These are phyloP conservation scores for Sphecodes monilicornis DNA, from an alignment of 2,888 invertebrate species.

Conservation along the genomic window DNA sequence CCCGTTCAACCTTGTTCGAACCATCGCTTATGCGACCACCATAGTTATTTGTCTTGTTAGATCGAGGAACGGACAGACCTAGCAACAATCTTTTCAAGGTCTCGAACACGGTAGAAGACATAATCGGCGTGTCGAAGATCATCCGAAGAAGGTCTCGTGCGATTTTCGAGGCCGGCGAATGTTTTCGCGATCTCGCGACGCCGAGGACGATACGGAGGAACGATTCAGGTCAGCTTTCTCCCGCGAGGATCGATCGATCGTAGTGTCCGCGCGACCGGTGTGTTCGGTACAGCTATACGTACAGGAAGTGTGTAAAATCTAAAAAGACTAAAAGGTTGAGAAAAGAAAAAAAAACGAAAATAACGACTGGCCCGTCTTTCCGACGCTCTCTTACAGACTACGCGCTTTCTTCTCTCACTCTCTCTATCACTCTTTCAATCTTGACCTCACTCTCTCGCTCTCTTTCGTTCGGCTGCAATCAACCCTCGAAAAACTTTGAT, in stretches of 20 bases:
- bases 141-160: not conserved
- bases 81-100: not conserved
- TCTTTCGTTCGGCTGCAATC: not conserved
- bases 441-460: not conserved
- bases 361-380: conserved; percentile 70
- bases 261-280: not conserved
- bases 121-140: not conserved
- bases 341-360: conserved; percentile 23
- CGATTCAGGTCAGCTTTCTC: conserved; percentile 37
- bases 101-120: no score
- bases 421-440: conserved; percentile 7
- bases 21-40: no score
- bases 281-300: conserved; percentile 12
- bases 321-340: conserved; percentile 23
- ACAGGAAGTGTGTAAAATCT: conserved; percentile 60
- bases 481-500: conserved; percentile 50
- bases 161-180: not conserved
- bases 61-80: not conserved
- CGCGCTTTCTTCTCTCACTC: conserved; percentile 15
- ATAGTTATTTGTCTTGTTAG: not conserved
- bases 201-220: not conserved
- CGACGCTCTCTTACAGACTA: conserved; percentile 62
- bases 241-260: conserved; percentile 16
- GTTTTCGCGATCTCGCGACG: not conserved
- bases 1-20: no score